Percentiles rank a stretch among this genome's conserved stretches.
Conservation (phyloP, 2,888 invertebrate genomes). For the Geotrupes spiniger region DNA sequence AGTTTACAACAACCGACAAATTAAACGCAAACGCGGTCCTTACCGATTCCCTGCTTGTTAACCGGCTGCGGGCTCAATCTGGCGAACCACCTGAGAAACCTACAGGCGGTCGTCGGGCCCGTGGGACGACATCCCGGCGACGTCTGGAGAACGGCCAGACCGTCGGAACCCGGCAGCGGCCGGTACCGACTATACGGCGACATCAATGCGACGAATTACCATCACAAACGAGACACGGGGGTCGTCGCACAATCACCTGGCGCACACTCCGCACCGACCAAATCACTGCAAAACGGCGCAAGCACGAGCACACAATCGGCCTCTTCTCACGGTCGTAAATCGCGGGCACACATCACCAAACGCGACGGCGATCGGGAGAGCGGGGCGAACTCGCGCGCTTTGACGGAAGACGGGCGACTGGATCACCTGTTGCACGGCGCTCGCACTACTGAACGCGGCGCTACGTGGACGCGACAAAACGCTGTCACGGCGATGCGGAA, state of each 20-base stretch:
- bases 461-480: constrained; percentile 3
- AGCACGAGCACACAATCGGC: neutral
- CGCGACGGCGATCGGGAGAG: neutral
- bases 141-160: constrained; percentile 34
- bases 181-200: constrained; percentile 51
- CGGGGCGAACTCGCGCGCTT: constrained; percentile 12
- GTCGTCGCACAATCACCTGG: constrained; percentile 2
- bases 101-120: constrained; percentile 49
- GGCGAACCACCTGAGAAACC: constrained; percentile 56
- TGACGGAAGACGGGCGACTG: constrained; percentile 8
- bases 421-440: constrained; percentile 27
- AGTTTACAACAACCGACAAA: neutral
- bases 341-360: too few species aligned
- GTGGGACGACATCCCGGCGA: constrained; percentile 31
- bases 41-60: constrained; percentile 52
- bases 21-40: constrained; percentile 4
- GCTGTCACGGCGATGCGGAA: too few species aligned
- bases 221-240: constrained; percentile 10
- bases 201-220: constrained; percentile 35
- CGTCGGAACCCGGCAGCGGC: constrained; percentile 48
- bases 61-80: constrained; percentile 55
- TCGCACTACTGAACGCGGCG: constrained; percentile 12
- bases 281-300: neutral
- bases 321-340: too few species aligned
- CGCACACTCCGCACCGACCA: neutral